Conservation (phyloP, 2,888 invertebrate genomes). For the Phanerotoma sp. region DNA sequence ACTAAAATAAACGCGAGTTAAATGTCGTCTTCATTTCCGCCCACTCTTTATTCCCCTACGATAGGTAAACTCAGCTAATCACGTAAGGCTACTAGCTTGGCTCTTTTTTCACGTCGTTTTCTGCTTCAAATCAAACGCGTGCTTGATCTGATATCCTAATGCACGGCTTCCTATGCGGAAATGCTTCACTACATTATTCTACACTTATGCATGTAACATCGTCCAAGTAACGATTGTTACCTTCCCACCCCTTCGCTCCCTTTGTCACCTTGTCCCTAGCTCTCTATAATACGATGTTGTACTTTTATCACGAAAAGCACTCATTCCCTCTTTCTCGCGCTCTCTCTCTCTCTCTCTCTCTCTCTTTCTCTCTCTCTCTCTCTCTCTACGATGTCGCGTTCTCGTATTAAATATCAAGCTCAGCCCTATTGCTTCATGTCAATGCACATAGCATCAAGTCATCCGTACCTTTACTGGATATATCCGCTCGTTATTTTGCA, state of each 20-base stretch:
- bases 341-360: too few relatives aligned
- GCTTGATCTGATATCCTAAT: conserved; percentile 58
- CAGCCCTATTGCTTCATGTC: not conserved
- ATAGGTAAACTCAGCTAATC: conserved; percentile 39
- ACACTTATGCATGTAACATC: conserved; percentile 33
- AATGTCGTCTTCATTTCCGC: not conserved
- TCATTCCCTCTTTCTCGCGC: too few relatives aligned
- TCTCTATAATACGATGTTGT: conserved; percentile 36
- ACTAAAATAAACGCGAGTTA: not conserved
- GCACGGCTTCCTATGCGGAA: conserved; percentile 58
- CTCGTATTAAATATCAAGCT: not conserved
- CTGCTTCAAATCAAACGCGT: conserved; percentile 48
- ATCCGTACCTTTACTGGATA: not conserved
- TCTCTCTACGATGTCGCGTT: not conserved
- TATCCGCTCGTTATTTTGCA: not conserved
- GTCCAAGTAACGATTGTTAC: conserved; percentile 12
- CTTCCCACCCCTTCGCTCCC: conserved; percentile 5
- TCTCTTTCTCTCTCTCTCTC: too few relatives aligned
- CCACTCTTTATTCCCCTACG: not conserved
- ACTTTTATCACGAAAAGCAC: conserved; percentile 50
- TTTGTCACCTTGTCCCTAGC: too few relatives aligned
- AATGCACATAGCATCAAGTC: not conserved
- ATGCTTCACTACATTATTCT: conserved; percentile 54
- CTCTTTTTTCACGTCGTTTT: conserved; percentile 40
- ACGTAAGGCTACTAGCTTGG: conserved; percentile 42